Evolutionary conservation across 2,888 invertebrate genomes (phyloP).

Genomic region (Spodoptera picta): DNA sequence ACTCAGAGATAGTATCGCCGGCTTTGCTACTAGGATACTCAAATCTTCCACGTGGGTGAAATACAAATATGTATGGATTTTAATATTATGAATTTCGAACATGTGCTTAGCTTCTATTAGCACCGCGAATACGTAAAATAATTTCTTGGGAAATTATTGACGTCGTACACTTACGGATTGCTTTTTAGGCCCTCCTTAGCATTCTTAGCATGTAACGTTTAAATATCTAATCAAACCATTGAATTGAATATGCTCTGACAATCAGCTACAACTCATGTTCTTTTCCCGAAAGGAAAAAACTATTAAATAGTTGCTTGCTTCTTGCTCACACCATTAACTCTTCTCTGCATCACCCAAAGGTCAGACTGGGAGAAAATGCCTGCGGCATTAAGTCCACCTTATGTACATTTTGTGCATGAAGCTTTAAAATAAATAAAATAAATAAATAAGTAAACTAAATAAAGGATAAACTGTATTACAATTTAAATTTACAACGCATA

Average conservation of each 20-base stretch:
- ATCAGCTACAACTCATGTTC: no score
- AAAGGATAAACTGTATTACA: no score
- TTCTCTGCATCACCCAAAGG: no score
- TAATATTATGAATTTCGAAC: slow-evolving; percentile 55
- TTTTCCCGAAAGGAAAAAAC: no score
- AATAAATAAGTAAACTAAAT: no score
- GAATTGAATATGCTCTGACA: background rate
- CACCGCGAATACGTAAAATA: slow-evolving; percentile 49
- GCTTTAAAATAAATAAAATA: no score
- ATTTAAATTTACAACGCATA: no score
- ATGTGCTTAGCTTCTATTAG: slow-evolving; percentile 49
- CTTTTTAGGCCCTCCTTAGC: slow-evolving; percentile 29
- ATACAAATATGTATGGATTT: slow-evolving; percentile 60
- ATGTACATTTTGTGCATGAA: no score
- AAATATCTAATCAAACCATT: slow-evolving; percentile 19
- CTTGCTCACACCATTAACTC: no score
- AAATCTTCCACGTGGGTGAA: slow-evolving; percentile 63
- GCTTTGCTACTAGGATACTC: slow-evolving; percentile 57
- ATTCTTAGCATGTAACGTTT: slow-evolving; percentile 29
- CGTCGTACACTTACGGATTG: slow-evolving; percentile 28
- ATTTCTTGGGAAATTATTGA: slow-evolving; percentile 54
- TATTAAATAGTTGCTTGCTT: no score
- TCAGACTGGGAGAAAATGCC: no score
- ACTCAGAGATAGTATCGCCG: slow-evolving; percentile 65
- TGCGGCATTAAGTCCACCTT: no score